Conservation (phyloP, 2,797 vertebrate genomes). For the Chaunax sp. region DNA sequence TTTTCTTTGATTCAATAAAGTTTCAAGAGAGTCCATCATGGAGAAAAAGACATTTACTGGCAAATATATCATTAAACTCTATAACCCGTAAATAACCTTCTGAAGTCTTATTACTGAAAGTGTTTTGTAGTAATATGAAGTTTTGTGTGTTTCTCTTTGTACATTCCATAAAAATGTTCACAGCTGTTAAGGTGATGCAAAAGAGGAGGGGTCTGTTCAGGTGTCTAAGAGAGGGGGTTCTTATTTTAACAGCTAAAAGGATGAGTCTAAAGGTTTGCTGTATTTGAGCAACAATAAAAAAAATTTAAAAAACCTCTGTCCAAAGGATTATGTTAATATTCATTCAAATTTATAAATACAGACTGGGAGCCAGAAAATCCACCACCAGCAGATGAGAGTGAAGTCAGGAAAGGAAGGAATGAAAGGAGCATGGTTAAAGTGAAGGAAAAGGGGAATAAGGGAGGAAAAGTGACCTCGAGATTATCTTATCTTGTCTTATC, state of each 20-base stretch:
- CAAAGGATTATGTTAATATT: neutral
- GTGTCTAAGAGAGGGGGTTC: neutral
- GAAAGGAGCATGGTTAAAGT: neutral
- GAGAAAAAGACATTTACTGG: conserved; percentile 17
- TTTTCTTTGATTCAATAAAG: conserved; percentile 55
- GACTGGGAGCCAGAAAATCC: no score
- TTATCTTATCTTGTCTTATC: no score
- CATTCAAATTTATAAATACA: no score
- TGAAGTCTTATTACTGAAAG: conserved; percentile 3
- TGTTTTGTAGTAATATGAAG: neutral
- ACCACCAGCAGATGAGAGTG: no score
- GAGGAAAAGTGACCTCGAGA: no score
- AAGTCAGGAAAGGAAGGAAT: neutral
- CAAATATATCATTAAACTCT: conserved; percentile 24
- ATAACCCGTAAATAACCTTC: conserved; percentile 6
- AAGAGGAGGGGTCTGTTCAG: neutral
- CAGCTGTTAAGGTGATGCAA: neutral
- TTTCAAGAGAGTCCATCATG: conserved; percentile 42
- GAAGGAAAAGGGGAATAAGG: neutral
- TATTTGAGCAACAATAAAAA: no score
- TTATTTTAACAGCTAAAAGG: neutral
- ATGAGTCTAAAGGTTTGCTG: neutral
- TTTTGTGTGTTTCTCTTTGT: conserved; percentile 3
- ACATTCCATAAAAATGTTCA: conserved; percentile 44
- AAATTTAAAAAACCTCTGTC: neutral